Percentiles rank a stretch among this genome's conserved stretches.
These are phyloP conservation scores for Achroia grisella DNA, from an alignment of 1,140 invertebrate genomes.

Conservation along the genomic window DNA sequence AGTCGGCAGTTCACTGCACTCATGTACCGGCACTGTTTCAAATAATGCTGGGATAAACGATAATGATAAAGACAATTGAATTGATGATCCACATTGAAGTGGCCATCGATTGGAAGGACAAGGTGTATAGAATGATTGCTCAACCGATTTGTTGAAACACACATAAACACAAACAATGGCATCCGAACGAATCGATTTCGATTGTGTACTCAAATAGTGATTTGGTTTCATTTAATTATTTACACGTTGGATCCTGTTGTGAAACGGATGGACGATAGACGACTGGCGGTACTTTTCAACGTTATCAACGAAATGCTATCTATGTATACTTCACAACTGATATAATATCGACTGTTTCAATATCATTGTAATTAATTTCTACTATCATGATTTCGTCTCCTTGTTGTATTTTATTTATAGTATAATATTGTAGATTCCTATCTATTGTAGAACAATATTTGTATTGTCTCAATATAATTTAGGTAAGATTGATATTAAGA, in stretches of 20 bases:
- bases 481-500: too few species aligned
- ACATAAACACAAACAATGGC: slow-evolving; percentile 53
- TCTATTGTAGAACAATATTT: too few species aligned
- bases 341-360: slow-evolving; percentile 16
- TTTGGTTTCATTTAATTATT: slow-evolving; percentile 33
- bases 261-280: neutral
- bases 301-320: slow-evolving; percentile 19
- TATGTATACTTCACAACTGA: slow-evolving; percentile 5
- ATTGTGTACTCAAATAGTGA: slow-evolving; percentile 17
- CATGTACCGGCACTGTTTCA: slow-evolving; percentile 13
- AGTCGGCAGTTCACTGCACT: neutral
- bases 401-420: too few species aligned
- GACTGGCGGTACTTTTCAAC: slow-evolving; percentile 2
- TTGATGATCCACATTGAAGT: slow-evolving; percentile 36
- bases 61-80: slow-evolving; percentile 34
- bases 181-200: slow-evolving; percentile 31
- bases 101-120: slow-evolving; percentile 33
- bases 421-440: too few species aligned
- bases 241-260: slow-evolving; percentile 28
- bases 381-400: slow-evolving; percentile 11
- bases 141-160: slow-evolving; percentile 45
- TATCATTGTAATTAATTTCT: slow-evolving; percentile 19
- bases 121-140: slow-evolving; percentile 46
- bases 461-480: too few species aligned
- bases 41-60: slow-evolving; percentile 35